Evolutionary conservation across 1,140 invertebrate species (phyloP), one percentile per base, ranked within the genome.

Genomic region (Temnothorax curvispinosus): DNA sequence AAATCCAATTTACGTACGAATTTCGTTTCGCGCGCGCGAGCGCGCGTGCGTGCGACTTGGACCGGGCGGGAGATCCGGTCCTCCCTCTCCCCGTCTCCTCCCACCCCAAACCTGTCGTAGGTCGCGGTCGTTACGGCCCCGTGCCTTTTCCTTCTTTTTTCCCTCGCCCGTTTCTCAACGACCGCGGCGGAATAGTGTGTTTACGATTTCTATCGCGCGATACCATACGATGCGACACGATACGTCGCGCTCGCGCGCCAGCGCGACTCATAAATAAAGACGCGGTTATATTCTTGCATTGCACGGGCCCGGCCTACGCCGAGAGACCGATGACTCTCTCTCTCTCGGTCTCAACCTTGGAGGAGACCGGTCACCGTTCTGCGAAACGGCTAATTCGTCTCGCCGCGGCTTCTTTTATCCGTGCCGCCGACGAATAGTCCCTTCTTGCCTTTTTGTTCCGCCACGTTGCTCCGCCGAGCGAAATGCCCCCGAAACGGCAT

Each of bases 1-100:
- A 91, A 91, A 91, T 27, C 75, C 87, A 89, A 91, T 91, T 90
- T 91, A 88, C 87, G 87, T 90, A 78, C 89, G 89, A 91, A 86
- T 86, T 91, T 80, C 76, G 65, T 86, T 86, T 64, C 21, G 81
- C 75, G 47, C 58, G 44, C 78, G 87, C 52, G 81, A 69, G 38
- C 60, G 64, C 56, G 86, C 72, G 11, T 67, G 77, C 32, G 60
- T 18, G 60, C 32, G 27, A 27, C 27, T 72, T 88, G 44, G 58
- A 77, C 41, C 75, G 56, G 44, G 21, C 21, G 32, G 32, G 54
- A 72, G 65, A 52, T 69, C 15, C 65, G 56, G 76, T 2, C 15
- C 35, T 18, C 32, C 41, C 35, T 6, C 64, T 18, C 8, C 86
- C 69, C 38, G 32, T 32, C 44, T 32, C 82, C 65, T 18, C 41